These are phyloP conservation scores for Patiria pectinifera DNA, from an alignment of 53 echinoderm and acorn worm genomes.

Conservation along the genomic window DNA sequence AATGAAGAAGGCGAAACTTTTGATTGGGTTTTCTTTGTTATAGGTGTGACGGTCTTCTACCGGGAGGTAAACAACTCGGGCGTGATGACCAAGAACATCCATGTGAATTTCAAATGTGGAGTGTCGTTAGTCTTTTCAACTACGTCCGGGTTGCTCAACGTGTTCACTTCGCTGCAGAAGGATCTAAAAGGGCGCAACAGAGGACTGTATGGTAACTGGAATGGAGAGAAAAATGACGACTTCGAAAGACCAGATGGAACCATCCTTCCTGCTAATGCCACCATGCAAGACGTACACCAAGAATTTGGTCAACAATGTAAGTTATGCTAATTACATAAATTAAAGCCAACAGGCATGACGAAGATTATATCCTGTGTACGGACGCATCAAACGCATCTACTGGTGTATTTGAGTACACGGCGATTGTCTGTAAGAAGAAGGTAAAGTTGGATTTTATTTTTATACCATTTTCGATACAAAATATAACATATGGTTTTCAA, in stretches of 20 bases:
- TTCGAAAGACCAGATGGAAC: constrained; percentile 1
- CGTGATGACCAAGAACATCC: not conserved
- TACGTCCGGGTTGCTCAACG: constrained; percentile 20
- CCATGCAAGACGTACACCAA: constrained; percentile 4
- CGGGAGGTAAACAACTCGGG: not conserved
- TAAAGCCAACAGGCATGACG: no score
- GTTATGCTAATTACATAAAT: not conserved
- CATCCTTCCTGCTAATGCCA: constrained; percentile 1
- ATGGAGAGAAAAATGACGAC: constrained; percentile 26
- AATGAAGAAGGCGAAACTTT: not conserved
- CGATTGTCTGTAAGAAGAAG: no score
- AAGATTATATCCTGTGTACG: no score
- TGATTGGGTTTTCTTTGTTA: not conserved
- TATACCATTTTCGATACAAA: no score
- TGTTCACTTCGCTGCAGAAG: not conserved
- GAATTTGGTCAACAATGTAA: constrained; percentile 40
- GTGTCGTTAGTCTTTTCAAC: constrained; percentile 1
- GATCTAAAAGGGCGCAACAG: not conserved
- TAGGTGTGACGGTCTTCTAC: constrained; percentile 7
- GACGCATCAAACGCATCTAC: no score
- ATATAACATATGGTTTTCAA: no score
- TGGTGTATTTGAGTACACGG: no score
- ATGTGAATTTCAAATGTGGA: constrained; percentile 32
- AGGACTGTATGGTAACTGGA: constrained; percentile 32
- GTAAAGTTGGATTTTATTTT: no score